These are phyloP conservation scores for Dynastes tityus DNA, from an alignment of 2,888 invertebrate species.

Conservation along the genomic window DNA sequence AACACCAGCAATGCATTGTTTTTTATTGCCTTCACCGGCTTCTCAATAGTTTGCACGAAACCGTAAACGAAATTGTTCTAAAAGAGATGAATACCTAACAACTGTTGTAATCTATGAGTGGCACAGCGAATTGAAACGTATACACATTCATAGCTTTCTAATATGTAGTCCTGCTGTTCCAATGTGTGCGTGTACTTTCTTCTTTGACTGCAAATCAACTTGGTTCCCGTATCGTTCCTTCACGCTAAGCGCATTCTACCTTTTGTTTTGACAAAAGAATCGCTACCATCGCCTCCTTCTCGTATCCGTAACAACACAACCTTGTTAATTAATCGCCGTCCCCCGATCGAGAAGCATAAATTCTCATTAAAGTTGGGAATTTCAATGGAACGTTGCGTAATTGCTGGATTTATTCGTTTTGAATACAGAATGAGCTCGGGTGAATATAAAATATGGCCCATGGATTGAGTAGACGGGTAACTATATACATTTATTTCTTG, in stretches of 20 bases:
- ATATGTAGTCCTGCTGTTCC: no score
- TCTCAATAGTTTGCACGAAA: no score
- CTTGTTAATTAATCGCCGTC: slow-evolving; percentile 41
- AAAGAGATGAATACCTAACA: no score
- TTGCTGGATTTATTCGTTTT: slow-evolving; percentile 45
- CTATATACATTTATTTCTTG: slow-evolving; percentile 29
- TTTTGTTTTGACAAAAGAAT: slow-evolving; percentile 39
- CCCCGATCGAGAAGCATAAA: slow-evolving; percentile 32
- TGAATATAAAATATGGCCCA: slow-evolving; percentile 32
- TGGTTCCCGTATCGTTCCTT: slow-evolving; percentile 6
- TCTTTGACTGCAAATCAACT: not conserved
- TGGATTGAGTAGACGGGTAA: slow-evolving; percentile 17
- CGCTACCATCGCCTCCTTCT: not conserved
- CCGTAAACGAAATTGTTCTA: no score
- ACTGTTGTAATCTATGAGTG: no score
- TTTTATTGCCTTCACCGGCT: no score
- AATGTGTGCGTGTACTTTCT: not conserved
- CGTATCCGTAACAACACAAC: slow-evolving; percentile 23
- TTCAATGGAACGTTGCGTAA: slow-evolving; percentile 47
- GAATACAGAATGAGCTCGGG: slow-evolving; percentile 44
- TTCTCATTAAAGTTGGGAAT: slow-evolving; percentile 46
- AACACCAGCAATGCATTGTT: no score
- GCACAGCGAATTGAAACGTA: no score
- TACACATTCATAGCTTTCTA: not conserved
- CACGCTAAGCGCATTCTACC: slow-evolving; percentile 17